These are phyloP conservation scores for Microctenopoma stevenorrisi DNA, from an alignment of 2,797 vertebrate genomes.

Conservation along the genomic window DNA sequence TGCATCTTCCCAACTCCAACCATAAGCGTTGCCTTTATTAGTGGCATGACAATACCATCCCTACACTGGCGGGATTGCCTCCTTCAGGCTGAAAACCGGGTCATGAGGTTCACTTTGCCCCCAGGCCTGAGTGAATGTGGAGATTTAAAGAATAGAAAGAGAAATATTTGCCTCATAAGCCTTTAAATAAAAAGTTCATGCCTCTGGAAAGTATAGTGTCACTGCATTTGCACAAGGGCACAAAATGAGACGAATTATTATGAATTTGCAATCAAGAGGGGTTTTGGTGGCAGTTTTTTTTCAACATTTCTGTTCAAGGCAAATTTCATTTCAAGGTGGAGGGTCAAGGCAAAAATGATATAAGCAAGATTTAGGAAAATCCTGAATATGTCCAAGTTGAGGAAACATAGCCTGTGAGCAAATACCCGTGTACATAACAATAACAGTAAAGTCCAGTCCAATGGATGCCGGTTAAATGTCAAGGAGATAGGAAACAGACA, in stretches of 20 bases:
- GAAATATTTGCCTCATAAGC: not conserved
- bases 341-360: not conserved
- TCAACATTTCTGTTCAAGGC: not conserved
- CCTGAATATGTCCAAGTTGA: not conserved
- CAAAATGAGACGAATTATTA: not conserved
- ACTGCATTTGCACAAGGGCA: not conserved
- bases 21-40: conserved; percentile 65
- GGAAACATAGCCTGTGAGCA: not conserved
- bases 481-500: not conserved
- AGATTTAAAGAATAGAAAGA: conserved; percentile 5
- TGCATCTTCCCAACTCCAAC: conserved; percentile 63
- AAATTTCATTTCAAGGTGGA: not conserved
- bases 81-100: conserved; percentile 42
- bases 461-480: not conserved
- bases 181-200: not conserved
- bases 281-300: not conserved
- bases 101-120: conserved; percentile 61
- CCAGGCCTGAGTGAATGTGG: conserved; percentile 17
- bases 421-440: not conserved
- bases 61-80: conserved; percentile 25
- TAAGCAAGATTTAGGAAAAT: not conserved
- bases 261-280: not conserved
- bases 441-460: not conserved
- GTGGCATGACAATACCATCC: conserved; percentile 55
- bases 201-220: not conserved